Conservation (phyloP, 2,888 invertebrate species). For the Pantelozetes paolii region DNA sequence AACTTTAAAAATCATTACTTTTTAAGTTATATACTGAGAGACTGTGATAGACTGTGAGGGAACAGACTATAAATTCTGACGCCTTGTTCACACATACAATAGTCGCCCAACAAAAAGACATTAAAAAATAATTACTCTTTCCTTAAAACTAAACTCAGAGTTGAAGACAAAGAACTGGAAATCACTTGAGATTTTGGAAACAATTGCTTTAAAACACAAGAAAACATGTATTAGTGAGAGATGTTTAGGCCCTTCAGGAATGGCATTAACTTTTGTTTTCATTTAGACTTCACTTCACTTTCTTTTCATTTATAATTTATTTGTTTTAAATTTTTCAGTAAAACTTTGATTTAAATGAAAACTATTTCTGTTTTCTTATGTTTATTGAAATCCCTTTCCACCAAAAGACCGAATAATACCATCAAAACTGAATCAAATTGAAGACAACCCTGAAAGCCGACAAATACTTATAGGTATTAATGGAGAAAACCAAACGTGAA, state of each 20-base stretch:
- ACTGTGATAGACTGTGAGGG: no score
- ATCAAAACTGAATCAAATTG: no score
- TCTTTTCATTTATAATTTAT: background rate
- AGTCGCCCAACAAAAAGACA: background rate
- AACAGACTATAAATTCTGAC: no score
- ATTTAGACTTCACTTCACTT: no score
- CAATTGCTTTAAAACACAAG: background rate
- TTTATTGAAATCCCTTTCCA: no score
- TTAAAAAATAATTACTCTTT: background rate
- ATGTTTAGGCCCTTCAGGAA: background rate
- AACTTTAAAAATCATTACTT: no score
- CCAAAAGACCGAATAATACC: no score
- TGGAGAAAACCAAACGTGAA: background rate
- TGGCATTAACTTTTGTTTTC: background rate
- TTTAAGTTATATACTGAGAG: no score
- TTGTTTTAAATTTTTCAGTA: background rate
- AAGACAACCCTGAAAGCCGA: background rate
- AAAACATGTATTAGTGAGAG: background rate
- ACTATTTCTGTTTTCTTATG: no score
- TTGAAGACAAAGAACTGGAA: background rate
- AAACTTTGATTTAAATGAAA: background rate
- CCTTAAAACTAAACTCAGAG: background rate
- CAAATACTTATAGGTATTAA: background rate
- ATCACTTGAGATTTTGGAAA: background rate
- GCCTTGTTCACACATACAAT: background rate